These are phyloP conservation scores for Chinchilla lanigera DNA, from an alignment of 2,113 vertebrate species.

Conservation along the genomic window DNA sequence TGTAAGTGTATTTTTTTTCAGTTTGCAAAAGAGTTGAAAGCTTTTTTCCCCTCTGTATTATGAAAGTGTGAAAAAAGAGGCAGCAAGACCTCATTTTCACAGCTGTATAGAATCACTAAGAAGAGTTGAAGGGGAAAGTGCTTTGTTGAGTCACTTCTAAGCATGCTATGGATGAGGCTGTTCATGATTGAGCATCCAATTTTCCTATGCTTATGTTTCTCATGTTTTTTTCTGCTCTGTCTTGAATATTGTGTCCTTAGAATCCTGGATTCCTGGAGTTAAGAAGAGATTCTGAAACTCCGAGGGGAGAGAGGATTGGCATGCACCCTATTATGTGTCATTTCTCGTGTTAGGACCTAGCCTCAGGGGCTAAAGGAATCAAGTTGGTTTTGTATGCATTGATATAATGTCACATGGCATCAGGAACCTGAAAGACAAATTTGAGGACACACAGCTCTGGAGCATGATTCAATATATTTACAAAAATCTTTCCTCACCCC, in stretches of 20 bases:
- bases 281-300: not conserved
- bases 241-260: not conserved
- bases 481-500: not conserved
- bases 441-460: not conserved
- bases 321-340: not conserved
- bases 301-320: not conserved
- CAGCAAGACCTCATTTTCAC: conserved; percentile 58
- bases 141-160: not conserved
- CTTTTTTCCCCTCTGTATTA: not conserved
- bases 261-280: not conserved
- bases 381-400: not conserved
- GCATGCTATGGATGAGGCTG: not conserved
- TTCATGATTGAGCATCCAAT: not conserved
- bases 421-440: not conserved
- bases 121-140: not conserved
- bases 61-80: conserved; percentile 57
- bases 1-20: conserved; percentile 10
- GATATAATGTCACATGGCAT: not conserved
- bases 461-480: not conserved
- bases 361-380: not conserved
- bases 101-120: not conserved
- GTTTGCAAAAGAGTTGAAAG: conserved; percentile 44
- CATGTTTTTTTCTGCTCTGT: not conserved
- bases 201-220: not conserved
- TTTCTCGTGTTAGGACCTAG: not conserved